Evolutionary conservation across 2,888 invertebrate species (phyloP).

Genomic region (Belgica antarctica): DNA sequence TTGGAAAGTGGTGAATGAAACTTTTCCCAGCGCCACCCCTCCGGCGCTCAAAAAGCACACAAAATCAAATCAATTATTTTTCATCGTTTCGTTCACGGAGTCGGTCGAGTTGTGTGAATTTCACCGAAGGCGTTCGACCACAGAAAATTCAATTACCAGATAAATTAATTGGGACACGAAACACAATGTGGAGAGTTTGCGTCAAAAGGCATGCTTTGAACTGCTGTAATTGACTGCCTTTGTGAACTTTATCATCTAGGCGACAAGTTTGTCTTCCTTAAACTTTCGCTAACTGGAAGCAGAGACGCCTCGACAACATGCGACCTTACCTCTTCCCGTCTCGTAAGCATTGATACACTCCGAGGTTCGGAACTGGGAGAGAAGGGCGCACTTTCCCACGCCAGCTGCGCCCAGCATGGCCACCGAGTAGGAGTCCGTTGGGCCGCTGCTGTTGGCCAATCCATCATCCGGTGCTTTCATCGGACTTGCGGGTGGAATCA

Average conservation of each 20-base stretch:
- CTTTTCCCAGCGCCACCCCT: too few relatives aligned
- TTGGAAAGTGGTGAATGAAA: too few relatives aligned
- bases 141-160: conserved; percentile 11
- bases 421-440: conserved; percentile 65
- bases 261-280: background rate
- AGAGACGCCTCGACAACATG: too few relatives aligned
- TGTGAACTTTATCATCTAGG: background rate
- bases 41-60: background rate
- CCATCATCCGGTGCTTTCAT: conserved; percentile 52
- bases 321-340: conserved; percentile 67
- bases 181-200: background rate
- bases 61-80: background rate
- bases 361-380: conserved; percentile 88
- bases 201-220: background rate
- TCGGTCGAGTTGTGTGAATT: background rate
- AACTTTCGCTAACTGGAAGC: background rate
- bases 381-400: conserved; percentile 80
- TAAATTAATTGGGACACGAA: background rate
- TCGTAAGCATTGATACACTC: conserved; percentile 94
- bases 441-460: conserved; percentile 50
- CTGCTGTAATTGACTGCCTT: too few relatives aligned
- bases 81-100: background rate
- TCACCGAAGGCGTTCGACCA: background rate
- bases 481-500: conserved; percentile 62
- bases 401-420: conserved; percentile 76